Conservation (phyloP, 2,797 vertebrate genomes). For the Crypturellus tataupa region DNA sequence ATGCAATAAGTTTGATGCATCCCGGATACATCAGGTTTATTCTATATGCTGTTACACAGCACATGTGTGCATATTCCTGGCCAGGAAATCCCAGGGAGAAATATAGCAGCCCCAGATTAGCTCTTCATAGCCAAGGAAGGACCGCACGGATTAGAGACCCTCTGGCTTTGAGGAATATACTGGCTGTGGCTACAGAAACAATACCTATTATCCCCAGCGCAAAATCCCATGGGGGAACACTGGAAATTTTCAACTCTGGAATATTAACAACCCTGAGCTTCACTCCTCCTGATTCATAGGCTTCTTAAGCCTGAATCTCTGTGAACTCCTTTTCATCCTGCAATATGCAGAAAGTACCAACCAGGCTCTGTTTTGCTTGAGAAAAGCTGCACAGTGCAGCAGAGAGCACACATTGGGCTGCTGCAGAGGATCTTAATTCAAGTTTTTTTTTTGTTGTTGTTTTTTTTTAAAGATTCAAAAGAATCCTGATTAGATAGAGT, state of each 20-base stretch:
- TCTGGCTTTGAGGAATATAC: not conserved
- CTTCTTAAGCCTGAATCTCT: not conserved
- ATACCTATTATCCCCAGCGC: not conserved
- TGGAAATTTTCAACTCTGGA: slow-evolving; percentile 15
- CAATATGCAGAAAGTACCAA: not conserved
- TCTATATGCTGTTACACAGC: not conserved
- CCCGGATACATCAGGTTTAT: not conserved
- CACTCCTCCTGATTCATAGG: not conserved
- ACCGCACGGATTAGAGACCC: not conserved
- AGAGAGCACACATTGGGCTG: not conserved
- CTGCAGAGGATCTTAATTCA: not conserved
- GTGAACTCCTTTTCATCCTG: not conserved
- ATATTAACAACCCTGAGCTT: not conserved
- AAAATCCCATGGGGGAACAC: not conserved
- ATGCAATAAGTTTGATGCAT: not conserved
- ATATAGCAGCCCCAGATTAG: not conserved
- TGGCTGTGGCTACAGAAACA: not conserved
- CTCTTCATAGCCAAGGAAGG: not conserved
- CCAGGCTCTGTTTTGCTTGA: not conserved
- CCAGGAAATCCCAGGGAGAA: slow-evolving; percentile 8
- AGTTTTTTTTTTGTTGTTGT: no score
- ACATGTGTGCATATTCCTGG: not conserved
- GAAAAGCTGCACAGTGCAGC: not conserved
- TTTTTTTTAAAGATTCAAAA: no score
- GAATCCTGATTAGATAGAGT: not conserved